phyloP scores from a whole-genome alignment of 2,888 invertebrate species.

The Tethea ocularis region DNA sequence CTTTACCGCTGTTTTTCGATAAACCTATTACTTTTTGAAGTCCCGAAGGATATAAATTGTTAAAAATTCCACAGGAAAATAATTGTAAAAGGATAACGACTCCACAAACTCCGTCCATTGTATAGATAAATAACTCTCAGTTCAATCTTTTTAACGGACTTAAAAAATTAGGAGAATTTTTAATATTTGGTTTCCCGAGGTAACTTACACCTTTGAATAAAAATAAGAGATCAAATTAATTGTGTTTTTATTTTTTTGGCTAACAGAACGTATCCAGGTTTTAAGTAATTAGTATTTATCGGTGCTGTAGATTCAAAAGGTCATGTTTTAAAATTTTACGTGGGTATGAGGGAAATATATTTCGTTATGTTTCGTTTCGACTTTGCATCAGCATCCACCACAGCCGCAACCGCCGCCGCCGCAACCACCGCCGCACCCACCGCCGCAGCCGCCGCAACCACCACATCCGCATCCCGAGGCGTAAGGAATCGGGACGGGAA shows the following conservation, averaged over 20 bases:
- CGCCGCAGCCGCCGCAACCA: conserved; percentile 18
- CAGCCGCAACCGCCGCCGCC: conserved; percentile 22
- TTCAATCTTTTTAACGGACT: too few species aligned
- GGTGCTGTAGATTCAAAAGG: background rate
- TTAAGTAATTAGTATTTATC: background rate
- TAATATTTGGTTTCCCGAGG: background rate
- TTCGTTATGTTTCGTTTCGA: conserved; percentile 22
- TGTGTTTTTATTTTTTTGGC: background rate
- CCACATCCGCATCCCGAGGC: conserved; percentile 25
- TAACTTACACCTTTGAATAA: background rate
- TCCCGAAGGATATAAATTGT: too few species aligned
- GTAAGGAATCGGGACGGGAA: background rate
- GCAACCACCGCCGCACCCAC: conserved; percentile 12
- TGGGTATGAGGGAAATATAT: background rate
- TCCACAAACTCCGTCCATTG: too few species aligned
- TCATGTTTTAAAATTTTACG: background rate
- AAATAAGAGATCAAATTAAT: background rate
- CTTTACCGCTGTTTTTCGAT: too few species aligned
- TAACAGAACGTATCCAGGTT: background rate
- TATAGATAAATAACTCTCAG: too few species aligned
- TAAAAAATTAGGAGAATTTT: too few species aligned
- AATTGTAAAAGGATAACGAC: too few species aligned
- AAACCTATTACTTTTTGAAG: too few species aligned
- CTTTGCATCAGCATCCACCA: conserved; percentile 19
- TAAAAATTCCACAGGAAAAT: too few species aligned